These are phyloP conservation scores for Artibeus lituratus DNA, from an alignment of 2,797 vertebrate species.

Conservation along the genomic window DNA sequence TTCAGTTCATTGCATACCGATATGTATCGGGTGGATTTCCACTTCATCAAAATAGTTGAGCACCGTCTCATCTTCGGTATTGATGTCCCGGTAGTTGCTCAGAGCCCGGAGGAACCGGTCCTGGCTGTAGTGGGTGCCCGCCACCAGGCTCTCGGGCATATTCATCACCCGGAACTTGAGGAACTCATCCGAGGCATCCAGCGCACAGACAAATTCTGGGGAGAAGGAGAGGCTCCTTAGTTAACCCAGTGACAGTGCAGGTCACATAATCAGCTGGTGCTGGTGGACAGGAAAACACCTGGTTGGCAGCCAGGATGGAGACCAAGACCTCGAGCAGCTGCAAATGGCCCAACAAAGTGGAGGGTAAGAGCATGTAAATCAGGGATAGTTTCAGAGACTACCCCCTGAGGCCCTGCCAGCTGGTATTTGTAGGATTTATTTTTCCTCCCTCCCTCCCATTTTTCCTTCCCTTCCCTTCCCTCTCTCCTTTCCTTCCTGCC, in stretches of 20 bases:
- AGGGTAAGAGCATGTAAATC: background rate
- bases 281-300: rapidly evolving
- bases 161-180: slow-evolving; percentile 91
- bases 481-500: rapidly evolving
- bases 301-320: too few relatives aligned
- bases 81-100: slow-evolving; percentile 83
- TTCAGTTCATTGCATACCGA: slow-evolving; percentile 83
- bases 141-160: slow-evolving; percentile 87
- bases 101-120: slow-evolving; percentile 84
- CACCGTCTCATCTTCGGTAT: slow-evolving; percentile 84
- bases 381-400: background rate
- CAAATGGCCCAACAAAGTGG: background rate
- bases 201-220: slow-evolving; percentile 88
- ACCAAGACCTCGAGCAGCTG: background rate
- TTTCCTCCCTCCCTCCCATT: background rate
- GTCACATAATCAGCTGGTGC: background rate
- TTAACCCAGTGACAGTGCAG: rapidly evolving
- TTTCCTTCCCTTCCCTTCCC: too few relatives aligned
- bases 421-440: background rate
- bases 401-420: background rate
- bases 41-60: slow-evolving; percentile 91
- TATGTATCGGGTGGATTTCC: slow-evolving; percentile 84
- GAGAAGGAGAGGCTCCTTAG: slow-evolving; percentile 31
- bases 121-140: slow-evolving; percentile 86
- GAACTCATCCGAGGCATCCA: slow-evolving; percentile 89